Percentiles rank a stretch among this genome's conserved stretches.
phyloP scores from a whole-genome alignment of 2,888 invertebrate species.

The Chorisops tibialis region DNA sequence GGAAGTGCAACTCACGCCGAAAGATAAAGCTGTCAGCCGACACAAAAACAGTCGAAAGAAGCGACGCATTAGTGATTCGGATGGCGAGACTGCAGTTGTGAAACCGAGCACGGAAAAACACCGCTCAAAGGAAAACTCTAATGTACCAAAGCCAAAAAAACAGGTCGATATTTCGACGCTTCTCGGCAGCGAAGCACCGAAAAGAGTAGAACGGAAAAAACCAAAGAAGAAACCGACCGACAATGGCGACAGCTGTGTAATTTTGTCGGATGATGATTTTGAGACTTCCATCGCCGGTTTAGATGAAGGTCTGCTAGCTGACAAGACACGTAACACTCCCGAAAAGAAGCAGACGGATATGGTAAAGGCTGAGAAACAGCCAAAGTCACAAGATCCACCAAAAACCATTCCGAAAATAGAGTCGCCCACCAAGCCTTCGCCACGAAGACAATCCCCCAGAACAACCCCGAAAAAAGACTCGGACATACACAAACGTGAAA shows the following conservation, averaged over 20 bases:
- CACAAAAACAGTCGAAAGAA: constrained; percentile 37
- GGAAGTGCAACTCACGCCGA: constrained; percentile 57
- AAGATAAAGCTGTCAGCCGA: no score
- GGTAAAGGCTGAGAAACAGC: background rate
- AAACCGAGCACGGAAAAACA: constrained; percentile 37
- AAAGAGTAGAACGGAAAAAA: constrained; percentile 55
- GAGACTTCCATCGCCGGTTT: constrained; percentile 47
- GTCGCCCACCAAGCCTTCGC: constrained; percentile 18
- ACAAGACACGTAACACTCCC: constrained; percentile 11
- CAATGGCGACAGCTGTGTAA: constrained; percentile 53
- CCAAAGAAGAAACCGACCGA: constrained; percentile 52
- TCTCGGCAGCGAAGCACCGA: constrained; percentile 61
- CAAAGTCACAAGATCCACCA: constrained; percentile 16
- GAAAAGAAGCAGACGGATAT: background rate
- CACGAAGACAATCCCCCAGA: background rate
- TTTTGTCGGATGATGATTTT: constrained; percentile 58
- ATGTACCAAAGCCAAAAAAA: constrained; percentile 45
- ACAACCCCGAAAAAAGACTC: constrained; percentile 2
- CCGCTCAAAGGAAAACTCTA: constrained; percentile 38
- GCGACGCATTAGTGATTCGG: constrained; percentile 46
- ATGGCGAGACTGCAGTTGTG: constrained; percentile 53
- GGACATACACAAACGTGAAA: constrained; percentile 6
- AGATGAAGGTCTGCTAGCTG: constrained; percentile 35
- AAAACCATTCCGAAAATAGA: constrained; percentile 10
- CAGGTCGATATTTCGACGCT: constrained; percentile 55